Base-by-base conservation (phyloP, 2,797 vertebrate species). In the Danio kyathit region DNA sequence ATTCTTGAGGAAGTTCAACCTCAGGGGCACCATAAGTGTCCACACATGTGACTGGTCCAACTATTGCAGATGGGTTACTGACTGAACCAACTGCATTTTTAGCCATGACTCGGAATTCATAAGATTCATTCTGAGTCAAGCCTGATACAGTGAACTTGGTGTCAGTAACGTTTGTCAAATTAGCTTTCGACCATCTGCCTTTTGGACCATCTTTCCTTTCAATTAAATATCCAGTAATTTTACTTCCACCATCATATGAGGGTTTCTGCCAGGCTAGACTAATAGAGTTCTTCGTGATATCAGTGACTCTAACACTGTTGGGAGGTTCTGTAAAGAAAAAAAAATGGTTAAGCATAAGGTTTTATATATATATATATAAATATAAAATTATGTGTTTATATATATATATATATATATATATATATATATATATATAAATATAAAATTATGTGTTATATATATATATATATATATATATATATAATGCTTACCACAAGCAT, bases 71-170 rank as follows among this genome's bases (percentile, higher is more conserved):
- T 10, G 97, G 96, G 85, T 97, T 99, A 89, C 98, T 99, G 64
- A 97, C 84, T 29, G 98, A 99, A 79, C 98, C 97, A n/a, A 99
- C 93, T 0, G 98, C 98, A 89, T 99, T 99, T 91, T 94, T 97
- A 60, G 98, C 95, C 93, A 97, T 95, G 73, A 98, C 95, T 80
- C 96, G 95, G 90, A 99, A 99, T 93, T 98, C 97, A 67, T 99
- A 99, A 1, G 90, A 93, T 63, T 96, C 94, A 82, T 97, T 96
- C 89, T 98, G 97, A 81, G 94, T 97, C 69, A 99, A 91, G 76
- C 97, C 95, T 73, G 96, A 96, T 67, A 98, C 93, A 21, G 92
- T 95, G 84, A 95, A 99, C 40, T 94, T 95, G 75, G 95, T 97
- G 83, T 99, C 97, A 49, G 93, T 94, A 75, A 99, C 90, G 71